Base-by-base conservation (phyloP, 2,888 invertebrate genomes). In the Alcis repandata region DNA sequence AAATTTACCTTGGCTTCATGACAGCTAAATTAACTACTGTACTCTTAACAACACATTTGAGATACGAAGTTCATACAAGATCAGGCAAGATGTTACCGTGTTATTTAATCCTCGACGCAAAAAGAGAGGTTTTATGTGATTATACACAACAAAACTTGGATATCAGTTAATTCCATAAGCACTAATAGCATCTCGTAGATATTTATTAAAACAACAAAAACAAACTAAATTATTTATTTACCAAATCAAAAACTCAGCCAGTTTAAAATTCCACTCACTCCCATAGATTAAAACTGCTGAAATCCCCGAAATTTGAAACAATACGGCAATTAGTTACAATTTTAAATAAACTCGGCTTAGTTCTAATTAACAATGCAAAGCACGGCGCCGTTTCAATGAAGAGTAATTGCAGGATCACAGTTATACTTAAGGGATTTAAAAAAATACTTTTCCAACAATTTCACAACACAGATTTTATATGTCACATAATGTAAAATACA, bases 331-430 rank as follows among this genome's bases (percentile, higher is more conserved):
- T 59, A 53, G 59, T 52, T 17, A 19, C 46, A 43, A 41, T 58
- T 57, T 59, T 53, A 53, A 63, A 59, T 59, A 59, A 57, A 46
- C 38, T 27, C 41, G 36, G 48, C 51, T 38, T 10, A 20, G n/a
- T 13, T 6, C n/a, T n/a, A n/a, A 63, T 63, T 63, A 59, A 36
- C 48, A 59, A 63, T 63, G 58, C 63, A 63, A 59, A 59, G 20
- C 63, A 41, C 59, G 53, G 38, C 9, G 19, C 48, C 33, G 48
- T 54, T 53, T 59, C 63, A 63, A 63, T 63, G 58, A 63, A 63
- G 53, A 59, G 41, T 53, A 63, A 63, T 63, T 63, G 63, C 45
- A 10, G 53, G 63, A 63, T 63, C 59, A 63, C 46, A 48, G 33
- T 20, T 48, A 48, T 48, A 53, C 53, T 58, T 52, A 46, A 52